phyloP scores from a whole-genome alignment of 2,797 vertebrate species.

The Aplochiton taeniatus region DNA sequence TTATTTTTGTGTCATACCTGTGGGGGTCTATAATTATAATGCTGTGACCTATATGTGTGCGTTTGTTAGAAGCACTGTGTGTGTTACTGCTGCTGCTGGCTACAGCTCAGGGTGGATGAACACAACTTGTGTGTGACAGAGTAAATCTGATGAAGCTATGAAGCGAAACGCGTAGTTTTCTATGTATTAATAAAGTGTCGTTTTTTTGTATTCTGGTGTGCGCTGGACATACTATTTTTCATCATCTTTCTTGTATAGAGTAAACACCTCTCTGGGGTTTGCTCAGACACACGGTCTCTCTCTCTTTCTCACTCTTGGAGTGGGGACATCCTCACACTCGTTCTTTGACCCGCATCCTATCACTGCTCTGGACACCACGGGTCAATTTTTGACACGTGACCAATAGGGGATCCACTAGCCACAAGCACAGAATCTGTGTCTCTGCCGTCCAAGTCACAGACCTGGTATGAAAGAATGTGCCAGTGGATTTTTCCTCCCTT shows the following conservation, averaged over 20 bases:
- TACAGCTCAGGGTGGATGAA: too few species aligned
- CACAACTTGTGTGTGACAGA: too few species aligned
- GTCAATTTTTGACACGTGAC: neutral
- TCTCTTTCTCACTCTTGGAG: neutral
- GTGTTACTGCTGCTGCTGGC: constrained; percentile 12
- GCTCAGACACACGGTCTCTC: too few species aligned
- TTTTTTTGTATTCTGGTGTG: neutral
- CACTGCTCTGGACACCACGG: neutral
- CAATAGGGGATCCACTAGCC: constrained; percentile 3
- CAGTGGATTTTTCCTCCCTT: constrained; percentile 15
- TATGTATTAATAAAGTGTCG: too few species aligned
- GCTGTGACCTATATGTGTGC: too few species aligned
- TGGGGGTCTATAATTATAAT: too few species aligned
- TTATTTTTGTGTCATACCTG: neutral
- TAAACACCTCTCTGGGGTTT: neutral
- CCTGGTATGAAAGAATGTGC: constrained; percentile 8
- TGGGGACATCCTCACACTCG: neutral
- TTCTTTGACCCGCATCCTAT: neutral
- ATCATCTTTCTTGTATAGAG: too few species aligned
- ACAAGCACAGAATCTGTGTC: constrained; percentile 16
- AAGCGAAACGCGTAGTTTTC: too few species aligned
- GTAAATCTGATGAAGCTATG: too few species aligned
- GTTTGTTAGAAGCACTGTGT: neutral
- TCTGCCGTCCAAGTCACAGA: constrained; percentile 20
- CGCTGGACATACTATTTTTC: too few species aligned